Conservation (phyloP, 1,140 invertebrate species). For the Saccostrea echinata region DNA sequence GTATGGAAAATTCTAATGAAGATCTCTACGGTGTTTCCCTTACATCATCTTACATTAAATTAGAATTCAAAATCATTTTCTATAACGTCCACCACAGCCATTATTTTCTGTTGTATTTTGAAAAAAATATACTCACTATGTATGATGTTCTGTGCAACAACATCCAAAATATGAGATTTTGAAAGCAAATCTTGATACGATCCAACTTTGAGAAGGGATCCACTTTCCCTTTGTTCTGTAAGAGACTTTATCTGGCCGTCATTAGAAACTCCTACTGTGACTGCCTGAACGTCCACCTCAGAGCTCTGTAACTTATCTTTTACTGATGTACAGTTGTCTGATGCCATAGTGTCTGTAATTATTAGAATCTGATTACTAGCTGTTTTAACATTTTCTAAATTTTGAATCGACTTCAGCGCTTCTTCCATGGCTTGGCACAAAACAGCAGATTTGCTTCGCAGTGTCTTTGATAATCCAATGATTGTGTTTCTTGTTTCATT, state of each 20-base stretch:
- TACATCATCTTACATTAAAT: no score
- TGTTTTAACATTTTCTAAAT: background rate
- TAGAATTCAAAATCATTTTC: background rate
- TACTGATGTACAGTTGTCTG: background rate
- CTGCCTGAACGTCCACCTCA: background rate
- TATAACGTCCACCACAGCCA: background rate
- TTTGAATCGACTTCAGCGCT: background rate
- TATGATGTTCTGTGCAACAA: constrained; percentile 1
- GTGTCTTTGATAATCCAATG: constrained; percentile 31
- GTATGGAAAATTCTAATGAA: no score
- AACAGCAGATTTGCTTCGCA: constrained; percentile 29
- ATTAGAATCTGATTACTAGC: constrained; percentile 17
- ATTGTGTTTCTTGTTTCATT: constrained; percentile 8
- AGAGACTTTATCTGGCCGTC: background rate
- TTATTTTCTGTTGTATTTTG: background rate
- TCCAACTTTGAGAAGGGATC: background rate
- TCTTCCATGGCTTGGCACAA: background rate
- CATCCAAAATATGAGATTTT: background rate
- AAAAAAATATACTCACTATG: background rate
- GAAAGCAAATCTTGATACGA: background rate
- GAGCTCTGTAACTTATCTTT: background rate
- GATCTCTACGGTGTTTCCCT: no score
- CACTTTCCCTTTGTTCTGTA: background rate
- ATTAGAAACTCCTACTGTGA: background rate
- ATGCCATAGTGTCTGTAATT: background rate